These are phyloP conservation scores for Micropoecilia bifurca DNA, from an alignment of 2,797 vertebrate species.

Conservation along the genomic window DNA sequence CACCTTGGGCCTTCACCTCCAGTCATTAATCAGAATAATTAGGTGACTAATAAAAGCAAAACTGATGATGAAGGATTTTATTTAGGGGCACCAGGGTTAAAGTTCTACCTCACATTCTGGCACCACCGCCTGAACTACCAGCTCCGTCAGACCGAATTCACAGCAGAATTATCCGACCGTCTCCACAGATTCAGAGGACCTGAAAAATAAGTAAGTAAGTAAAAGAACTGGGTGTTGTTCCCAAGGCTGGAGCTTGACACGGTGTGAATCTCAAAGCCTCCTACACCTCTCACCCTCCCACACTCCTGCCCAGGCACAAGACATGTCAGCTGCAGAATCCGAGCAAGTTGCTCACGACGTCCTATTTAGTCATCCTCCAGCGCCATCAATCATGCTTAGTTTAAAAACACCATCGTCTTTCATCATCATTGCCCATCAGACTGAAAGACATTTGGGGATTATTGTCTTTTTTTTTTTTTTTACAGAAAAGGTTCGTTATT, in stretches of 20 bases:
- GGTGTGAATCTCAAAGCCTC: constrained; percentile 63
- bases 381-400: constrained; percentile 55
- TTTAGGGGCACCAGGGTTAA: not conserved
- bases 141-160: not conserved
- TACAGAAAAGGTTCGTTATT: not conserved
- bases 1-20: not conserved
- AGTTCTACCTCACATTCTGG: not conserved
- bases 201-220: not conserved
- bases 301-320: constrained; percentile 50
- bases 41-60: not conserved
- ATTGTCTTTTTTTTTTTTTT: not conserved
- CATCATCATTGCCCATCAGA: constrained; percentile 6
- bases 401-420: constrained; percentile 8
- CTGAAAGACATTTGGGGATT: not conserved
- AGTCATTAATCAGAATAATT: not conserved
- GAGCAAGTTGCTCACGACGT: constrained; percentile 46
- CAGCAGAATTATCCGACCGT: no score
- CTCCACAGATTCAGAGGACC: constrained; percentile 2
- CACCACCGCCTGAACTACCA: not conserved
- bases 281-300: constrained; percentile 74
- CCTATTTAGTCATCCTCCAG: constrained; percentile 40
- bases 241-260: constrained; percentile 59
- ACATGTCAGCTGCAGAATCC: constrained; percentile 47
- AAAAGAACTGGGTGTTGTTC: constrained; percentile 54
- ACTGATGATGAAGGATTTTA: not conserved